These are phyloP conservation scores for Rafetus swinhoei DNA, from an alignment of 2,113 vertebrate species.

Conservation along the genomic window DNA sequence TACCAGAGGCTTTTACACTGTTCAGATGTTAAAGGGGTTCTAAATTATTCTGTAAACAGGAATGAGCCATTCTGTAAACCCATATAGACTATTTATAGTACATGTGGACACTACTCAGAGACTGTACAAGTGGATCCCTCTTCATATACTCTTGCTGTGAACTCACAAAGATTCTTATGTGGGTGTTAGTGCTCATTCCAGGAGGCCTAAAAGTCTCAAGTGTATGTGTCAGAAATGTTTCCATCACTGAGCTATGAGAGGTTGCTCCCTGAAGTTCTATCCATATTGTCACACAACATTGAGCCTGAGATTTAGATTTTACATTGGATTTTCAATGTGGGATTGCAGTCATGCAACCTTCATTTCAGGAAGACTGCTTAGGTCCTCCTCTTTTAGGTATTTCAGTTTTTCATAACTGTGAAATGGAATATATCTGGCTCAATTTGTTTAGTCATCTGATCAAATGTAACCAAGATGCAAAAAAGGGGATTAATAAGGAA, in stretches of 20 bases:
- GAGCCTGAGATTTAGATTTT: neutral
- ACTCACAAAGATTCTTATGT: too few species aligned
- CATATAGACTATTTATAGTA: too few species aligned
- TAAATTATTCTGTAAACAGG: too few species aligned
- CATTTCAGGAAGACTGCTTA: neutral
- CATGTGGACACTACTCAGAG: too few species aligned
- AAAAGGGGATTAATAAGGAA: neutral
- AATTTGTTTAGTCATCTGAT: constrained; percentile 30
- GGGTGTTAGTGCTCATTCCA: too few species aligned
- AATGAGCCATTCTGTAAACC: too few species aligned
- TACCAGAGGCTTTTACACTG: neutral
- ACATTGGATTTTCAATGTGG: neutral
- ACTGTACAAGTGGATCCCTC: too few species aligned
- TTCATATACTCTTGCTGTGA: too few species aligned
- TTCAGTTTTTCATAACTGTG: neutral
- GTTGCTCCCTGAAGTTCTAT: neutral
- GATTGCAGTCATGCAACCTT: too few species aligned
- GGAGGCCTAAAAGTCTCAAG: neutral
- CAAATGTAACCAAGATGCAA: constrained; percentile 51
- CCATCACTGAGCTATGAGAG: neutral
- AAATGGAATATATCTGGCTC: neutral
- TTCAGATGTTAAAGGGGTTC: too few species aligned
- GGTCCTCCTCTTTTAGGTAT: neutral
- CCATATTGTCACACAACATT: neutral
- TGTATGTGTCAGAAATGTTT: neutral